Base-by-base conservation (phyloP, 1,140 invertebrate species). In the Polyergus mexicanus region DNA sequence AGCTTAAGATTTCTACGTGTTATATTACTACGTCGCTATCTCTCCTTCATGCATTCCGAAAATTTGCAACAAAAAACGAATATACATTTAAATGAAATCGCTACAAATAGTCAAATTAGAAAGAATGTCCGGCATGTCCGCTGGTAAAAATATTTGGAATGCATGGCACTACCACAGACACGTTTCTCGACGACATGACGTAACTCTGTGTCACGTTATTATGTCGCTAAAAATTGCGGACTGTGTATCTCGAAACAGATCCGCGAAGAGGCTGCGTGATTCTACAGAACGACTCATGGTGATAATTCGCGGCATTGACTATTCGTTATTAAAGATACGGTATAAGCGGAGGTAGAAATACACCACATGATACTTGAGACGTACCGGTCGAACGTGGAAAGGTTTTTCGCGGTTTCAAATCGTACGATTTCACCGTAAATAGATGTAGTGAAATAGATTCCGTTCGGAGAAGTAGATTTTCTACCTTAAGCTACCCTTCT, bases 101-200 rank as follows among this genome's bases (percentile, higher is more conserved):
- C 60, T 86, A 89, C 10, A 78, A 60, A 85, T 84, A 89, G 2
- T 51, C 22, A 77, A 78, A 78, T 84, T 68, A 66, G 58, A 89
- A 85, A 78, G n/a, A 65, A 75, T 35, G 58, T 63, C 78, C 74
- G 58, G 58, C 65, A 80, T 44, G 72, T 83, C 38, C 47, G 80
- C 69, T 87, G 89, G 71, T 77, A 86, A 90, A 89, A 90, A 85
- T 87, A 90, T 90, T 90, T 90, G 89, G 89, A 90, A 90, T 90
- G 89, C 89, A 90, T 90, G 88, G 88, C 88, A 90, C 88, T 90
- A 87, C 66, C 86, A 89, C 84, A 88, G 74, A 78, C 88, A 81
- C 86, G 74, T 88, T 84, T 86, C 75, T 41, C 58, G 58, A 62
- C 72, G 84, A 88, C 88, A 81, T 74, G 88, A 89, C 84, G 75